Evolutionary conservation across 2,888 invertebrate genomes (phyloP).

Genomic region (Cryptocheilus praepositus): DNA sequence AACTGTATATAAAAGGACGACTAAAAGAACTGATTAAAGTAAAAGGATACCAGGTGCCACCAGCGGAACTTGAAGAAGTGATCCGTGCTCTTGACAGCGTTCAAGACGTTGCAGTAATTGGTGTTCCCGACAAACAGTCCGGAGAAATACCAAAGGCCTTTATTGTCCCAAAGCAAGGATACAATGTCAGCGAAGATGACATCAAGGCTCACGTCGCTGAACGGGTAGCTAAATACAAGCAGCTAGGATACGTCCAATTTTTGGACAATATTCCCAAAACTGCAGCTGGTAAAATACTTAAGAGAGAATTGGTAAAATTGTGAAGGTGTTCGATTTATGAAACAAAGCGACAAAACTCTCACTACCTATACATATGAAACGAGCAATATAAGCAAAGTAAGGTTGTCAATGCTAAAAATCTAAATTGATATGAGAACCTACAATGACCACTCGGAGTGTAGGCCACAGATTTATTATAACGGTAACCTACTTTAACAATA

Average conservation of each 20-base stretch:
- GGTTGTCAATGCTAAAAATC: background rate
- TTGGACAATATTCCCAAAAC: conserved; percentile 85
- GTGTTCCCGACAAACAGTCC: conserved; percentile 80
- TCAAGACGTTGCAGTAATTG: conserved; percentile 87
- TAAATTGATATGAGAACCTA: background rate
- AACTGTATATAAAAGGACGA: conserved; percentile 84
- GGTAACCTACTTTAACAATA: conserved; percentile 18
- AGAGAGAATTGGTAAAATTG: conserved; percentile 76
- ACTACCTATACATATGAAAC: background rate
- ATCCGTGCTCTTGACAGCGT: conserved; percentile 83
- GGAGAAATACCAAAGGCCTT: conserved; percentile 87
- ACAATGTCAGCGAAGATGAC: conserved; percentile 75
- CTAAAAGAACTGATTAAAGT: conserved; percentile 91
- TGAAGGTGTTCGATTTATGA: conserved; percentile 5
- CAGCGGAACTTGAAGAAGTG: conserved; percentile 87
- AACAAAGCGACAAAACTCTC: background rate
- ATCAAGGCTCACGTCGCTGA: conserved; percentile 79
- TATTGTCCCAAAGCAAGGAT: conserved; percentile 78
- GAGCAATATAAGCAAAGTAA: background rate
- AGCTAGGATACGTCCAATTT: conserved; percentile 82
- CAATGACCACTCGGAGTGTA: too few relatives aligned
- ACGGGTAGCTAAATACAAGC: conserved; percentile 84
- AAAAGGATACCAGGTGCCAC: conserved; percentile 85
- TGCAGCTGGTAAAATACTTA: conserved; percentile 86
- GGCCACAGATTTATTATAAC: conserved; percentile 34